These are phyloP conservation scores for Tapera naevia DNA, from an alignment of 2,797 vertebrate genomes.

Conservation along the genomic window DNA sequence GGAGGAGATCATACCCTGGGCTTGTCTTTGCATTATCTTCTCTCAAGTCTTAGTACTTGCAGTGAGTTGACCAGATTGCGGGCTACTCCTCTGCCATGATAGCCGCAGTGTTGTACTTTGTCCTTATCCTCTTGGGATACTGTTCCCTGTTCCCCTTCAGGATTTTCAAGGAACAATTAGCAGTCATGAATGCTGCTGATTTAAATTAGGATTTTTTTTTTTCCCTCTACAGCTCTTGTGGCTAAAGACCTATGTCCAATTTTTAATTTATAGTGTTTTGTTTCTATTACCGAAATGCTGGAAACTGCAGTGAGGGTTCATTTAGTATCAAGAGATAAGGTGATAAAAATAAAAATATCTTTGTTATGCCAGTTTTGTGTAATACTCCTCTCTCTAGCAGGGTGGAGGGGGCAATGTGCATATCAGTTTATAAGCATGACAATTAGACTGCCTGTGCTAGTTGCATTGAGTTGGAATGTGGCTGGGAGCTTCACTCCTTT, in stretches of 20 bases:
- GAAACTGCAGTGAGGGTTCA: not conserved
- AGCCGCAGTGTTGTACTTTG: accelerated
- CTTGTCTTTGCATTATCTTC: not conserved
- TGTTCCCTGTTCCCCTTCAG: not conserved
- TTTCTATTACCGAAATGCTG: conserved; percentile 9
- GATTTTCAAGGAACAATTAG: not conserved
- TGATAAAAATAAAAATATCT: not conserved
- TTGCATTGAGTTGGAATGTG: not conserved
- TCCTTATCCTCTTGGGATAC: not conserved
- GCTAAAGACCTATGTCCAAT: not conserved
- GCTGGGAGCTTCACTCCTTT: not conserved
- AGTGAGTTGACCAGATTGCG: not conserved
- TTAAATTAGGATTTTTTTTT: not conserved
- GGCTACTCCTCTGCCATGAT: not conserved
- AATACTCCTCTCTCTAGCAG: not conserved
- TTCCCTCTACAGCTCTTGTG: not conserved
- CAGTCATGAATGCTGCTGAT: not conserved
- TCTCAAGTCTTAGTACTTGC: not conserved
- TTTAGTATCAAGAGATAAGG: conserved; percentile 15
- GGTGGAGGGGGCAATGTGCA: not conserved
- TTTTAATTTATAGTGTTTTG: not conserved
- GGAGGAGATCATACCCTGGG: not conserved
- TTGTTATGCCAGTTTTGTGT: not conserved
- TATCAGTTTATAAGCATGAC: not conserved
- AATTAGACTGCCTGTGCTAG: not conserved